Conservation (phyloP, 2,888 invertebrate genomes). For the Nudaria mundana region DNA sequence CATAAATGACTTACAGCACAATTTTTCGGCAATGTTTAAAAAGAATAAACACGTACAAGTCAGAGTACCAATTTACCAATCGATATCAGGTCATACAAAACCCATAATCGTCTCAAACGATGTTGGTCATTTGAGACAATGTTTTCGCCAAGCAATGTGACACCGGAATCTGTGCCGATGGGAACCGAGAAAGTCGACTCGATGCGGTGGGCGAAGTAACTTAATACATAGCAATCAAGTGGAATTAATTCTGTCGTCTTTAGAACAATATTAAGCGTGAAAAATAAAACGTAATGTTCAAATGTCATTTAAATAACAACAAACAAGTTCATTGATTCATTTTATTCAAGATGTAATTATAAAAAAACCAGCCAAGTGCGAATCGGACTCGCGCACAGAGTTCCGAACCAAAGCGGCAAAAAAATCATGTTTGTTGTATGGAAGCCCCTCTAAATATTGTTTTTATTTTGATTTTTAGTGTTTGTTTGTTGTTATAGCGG, state of each 20-base stretch:
- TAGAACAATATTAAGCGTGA: slow-evolving; percentile 7
- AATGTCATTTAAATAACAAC: not conserved
- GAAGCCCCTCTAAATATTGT: no score
- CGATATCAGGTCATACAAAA: no score
- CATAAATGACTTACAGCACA: no score
- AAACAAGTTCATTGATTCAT: not conserved
- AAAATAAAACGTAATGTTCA: not conserved
- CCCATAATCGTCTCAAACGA: slow-evolving; percentile 7
- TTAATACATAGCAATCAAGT: slow-evolving; percentile 46
- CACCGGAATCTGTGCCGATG: slow-evolving; percentile 56
- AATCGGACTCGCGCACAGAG: no score
- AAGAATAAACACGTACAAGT: no score
- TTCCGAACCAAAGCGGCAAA: no score
- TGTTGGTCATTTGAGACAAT: slow-evolving; percentile 7
- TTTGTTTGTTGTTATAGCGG: no score
- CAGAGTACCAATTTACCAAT: no score
- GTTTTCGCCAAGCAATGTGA: slow-evolving; percentile 46
- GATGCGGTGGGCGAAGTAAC: slow-evolving; percentile 56
- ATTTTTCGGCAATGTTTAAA: no score
- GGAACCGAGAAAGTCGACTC: slow-evolving; percentile 42
- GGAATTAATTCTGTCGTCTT: slow-evolving; percentile 64
- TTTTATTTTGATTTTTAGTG: no score
- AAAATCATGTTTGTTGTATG: no score
- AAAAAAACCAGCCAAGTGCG: no score
- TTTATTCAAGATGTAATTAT: not conserved